Evolutionary conservation across 2,113 vertebrate genomes (phyloP).

Genomic region (Geococcyx californianus): DNA sequence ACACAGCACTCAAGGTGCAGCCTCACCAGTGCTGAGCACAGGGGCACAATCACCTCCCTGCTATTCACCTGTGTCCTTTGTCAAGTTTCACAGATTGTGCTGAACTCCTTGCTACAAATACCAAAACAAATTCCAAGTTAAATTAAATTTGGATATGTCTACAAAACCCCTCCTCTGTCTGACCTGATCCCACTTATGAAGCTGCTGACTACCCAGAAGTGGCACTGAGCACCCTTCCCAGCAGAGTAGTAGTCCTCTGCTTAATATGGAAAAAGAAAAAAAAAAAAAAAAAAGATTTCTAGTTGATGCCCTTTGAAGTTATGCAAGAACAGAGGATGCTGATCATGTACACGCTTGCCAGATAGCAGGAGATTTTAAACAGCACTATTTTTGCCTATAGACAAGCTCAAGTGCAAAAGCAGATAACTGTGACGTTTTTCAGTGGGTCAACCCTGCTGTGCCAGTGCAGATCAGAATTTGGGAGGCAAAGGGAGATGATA

Average conservation of each 20-base stretch:
- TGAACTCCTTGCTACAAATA: background rate
- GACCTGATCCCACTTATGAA: background rate
- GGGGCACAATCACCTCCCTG: no score
- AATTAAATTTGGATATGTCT: background rate
- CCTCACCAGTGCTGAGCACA: no score
- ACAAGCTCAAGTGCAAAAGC: background rate
- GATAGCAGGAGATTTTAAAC: background rate
- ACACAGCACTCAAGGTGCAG: no score
- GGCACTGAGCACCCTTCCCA: background rate
- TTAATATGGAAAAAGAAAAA: background rate
- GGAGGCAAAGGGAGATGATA: background rate
- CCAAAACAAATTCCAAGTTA: background rate
- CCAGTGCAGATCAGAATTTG: background rate
- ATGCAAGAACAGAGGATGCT: background rate
- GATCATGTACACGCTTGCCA: background rate
- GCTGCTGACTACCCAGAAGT: background rate
- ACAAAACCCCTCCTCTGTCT: background rate
- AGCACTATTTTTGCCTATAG: background rate
- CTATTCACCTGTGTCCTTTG: background rate
- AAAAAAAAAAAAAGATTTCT: background rate
- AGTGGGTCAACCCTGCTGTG: background rate
- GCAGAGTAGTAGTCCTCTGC: background rate
- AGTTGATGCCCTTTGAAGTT: background rate
- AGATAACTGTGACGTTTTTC: slow-evolving; percentile 32
- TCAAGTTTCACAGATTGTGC: background rate